Percentiles rank a stretch among this genome's conserved stretches.
These are phyloP conservation scores for Crocallis elinguaria DNA, from an alignment of 2,888 invertebrate genomes.

Conservation along the genomic window DNA sequence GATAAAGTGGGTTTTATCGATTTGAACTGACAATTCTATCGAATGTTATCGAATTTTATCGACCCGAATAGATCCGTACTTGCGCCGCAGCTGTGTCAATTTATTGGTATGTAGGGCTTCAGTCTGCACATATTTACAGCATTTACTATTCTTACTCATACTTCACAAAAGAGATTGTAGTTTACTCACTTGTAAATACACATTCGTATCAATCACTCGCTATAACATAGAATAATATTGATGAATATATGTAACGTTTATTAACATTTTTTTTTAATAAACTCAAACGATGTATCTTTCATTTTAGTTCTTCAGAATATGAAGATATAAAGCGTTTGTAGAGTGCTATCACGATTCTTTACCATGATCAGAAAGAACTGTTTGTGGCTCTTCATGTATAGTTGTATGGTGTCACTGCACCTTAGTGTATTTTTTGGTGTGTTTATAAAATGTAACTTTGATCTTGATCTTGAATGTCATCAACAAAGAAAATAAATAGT, in stretches of 20 bases:
- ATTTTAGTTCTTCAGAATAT: neutral
- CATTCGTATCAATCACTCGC: neutral
- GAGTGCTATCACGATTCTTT: neutral
- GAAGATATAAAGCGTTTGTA: neutral
- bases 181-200: neutral
- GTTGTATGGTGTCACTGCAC: constrained; percentile 10
- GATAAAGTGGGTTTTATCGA: too few species aligned
- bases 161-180: neutral
- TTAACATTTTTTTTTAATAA: too few species aligned
- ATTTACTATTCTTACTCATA: neutral
- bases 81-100: too few species aligned
- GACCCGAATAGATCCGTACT: too few species aligned
- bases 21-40: too few species aligned
- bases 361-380: neutral
- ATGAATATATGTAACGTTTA: neutral
- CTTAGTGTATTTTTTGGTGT: constrained; percentile 21
- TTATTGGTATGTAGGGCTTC: neutral
- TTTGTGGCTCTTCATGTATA: neutral
- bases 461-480: constrained; percentile 7
- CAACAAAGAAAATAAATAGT: constrained; percentile 12
- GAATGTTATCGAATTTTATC: too few species aligned
- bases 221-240: neutral
- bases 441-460: constrained; percentile 14
- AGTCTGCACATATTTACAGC: neutral
- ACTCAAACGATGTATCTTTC: too few species aligned